These are phyloP conservation scores for Phalanger gymnotis DNA, from an alignment of 2,797 vertebrate genomes.

Conservation along the genomic window DNA sequence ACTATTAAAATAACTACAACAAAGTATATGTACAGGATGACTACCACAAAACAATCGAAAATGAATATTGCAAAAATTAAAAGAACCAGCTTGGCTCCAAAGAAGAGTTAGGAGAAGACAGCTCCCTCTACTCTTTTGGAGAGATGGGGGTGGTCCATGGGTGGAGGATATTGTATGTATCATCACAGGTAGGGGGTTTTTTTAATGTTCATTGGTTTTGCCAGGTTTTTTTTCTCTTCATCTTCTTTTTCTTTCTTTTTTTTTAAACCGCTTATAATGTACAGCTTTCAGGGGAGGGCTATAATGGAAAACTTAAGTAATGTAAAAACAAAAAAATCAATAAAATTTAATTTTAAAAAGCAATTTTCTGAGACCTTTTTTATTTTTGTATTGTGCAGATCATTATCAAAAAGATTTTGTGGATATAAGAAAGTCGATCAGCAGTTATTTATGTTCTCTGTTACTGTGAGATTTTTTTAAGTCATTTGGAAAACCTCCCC, in stretches of 20 bases:
- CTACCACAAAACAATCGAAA: background rate
- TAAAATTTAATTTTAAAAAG: background rate
- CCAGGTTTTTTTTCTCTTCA: background rate
- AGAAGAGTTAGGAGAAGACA: background rate
- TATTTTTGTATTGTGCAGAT: background rate
- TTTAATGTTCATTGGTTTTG: background rate
- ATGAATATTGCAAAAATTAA: background rate
- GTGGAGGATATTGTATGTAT: background rate
- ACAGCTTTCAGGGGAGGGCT: background rate
- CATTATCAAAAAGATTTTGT: background rate
- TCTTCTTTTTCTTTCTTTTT: background rate
- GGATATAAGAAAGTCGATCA: background rate
- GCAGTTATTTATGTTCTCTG: background rate
- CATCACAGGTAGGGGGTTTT: background rate
- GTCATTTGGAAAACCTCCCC: background rate
- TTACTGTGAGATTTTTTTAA: background rate
- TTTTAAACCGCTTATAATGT: background rate
- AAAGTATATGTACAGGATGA: background rate
- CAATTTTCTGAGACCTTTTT: background rate
- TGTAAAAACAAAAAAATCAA: background rate
- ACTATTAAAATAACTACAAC: background rate
- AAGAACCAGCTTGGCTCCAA: background rate
- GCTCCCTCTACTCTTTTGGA: background rate
- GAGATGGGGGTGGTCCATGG: background rate
- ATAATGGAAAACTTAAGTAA: background rate